Evolutionary conservation across 1,140 invertebrate species (phyloP).

Genomic region (Drosophila obscura): DNA sequence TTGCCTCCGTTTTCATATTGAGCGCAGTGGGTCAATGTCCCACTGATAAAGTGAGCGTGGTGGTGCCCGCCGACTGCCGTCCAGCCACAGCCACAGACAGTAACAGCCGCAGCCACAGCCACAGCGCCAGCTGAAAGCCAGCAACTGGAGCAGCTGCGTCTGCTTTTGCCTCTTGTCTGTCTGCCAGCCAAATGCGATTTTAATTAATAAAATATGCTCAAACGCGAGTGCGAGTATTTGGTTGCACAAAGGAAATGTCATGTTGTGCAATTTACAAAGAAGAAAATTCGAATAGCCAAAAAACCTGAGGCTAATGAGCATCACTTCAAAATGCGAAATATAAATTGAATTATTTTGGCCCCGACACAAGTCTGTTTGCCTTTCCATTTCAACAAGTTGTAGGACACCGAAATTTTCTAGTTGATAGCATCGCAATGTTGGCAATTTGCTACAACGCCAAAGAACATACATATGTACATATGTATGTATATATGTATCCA

Average conservation of each 20-base stretch:
- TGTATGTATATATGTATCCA: conserved; percentile 17
- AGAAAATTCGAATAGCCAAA: conserved; percentile 10
- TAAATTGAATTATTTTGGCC: conserved; percentile 41
- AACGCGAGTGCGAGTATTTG: conserved; percentile 38
- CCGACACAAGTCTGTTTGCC: conserved; percentile 17
- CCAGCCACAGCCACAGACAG: not conserved
- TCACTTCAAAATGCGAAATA: conserved; percentile 47
- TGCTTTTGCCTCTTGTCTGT: conserved; percentile 15
- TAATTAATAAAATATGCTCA: conserved; percentile 79
- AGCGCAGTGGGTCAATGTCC: conserved; percentile 80
- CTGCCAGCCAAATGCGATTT: conserved; percentile 71
- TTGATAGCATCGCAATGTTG: conserved; percentile 71
- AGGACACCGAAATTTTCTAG: conserved; percentile 68
- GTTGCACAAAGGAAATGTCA: conserved; percentile 76
- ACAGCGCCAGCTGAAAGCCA: conserved; percentile 34
- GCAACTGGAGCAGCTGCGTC: conserved; percentile 52
- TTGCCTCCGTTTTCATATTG: conserved; percentile 77
- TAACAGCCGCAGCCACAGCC: conserved; percentile 43
- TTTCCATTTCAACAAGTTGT: conserved; percentile 50
- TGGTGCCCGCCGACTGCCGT: conserved; percentile 9
- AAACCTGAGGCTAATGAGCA: conserved; percentile 66
- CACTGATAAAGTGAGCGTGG: conserved; percentile 78
- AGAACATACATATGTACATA: not conserved
- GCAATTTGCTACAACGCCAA: conserved; percentile 50
- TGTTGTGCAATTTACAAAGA: conserved; percentile 40